Conservation (phyloP, 2,797 vertebrate genomes). For the Poeciliopsis paucimaculata region DNA sequence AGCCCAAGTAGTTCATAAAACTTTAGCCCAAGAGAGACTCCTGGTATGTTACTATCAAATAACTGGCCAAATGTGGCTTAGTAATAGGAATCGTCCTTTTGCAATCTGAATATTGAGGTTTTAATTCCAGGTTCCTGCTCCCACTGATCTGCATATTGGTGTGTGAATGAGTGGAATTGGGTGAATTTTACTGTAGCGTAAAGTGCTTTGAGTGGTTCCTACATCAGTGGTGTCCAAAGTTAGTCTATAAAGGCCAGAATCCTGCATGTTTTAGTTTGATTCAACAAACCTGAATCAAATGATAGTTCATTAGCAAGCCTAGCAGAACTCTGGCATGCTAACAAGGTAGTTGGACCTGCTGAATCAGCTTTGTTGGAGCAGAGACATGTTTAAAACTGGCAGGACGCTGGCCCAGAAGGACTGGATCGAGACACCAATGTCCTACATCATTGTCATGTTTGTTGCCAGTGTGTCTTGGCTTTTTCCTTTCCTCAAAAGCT, state of each 20-base stretch:
- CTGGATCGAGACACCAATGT: neutral
- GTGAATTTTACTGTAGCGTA: neutral
- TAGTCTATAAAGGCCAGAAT: neutral
- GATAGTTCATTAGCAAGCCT: neutral
- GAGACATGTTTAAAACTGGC: neutral
- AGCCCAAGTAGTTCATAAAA: neutral
- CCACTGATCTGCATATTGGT: neutral
- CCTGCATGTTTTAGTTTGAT: neutral
- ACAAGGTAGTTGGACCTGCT: neutral
- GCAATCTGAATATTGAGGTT: neutral
- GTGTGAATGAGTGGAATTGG: neutral
- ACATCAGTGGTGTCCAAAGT: neutral
- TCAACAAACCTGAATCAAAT: neutral
- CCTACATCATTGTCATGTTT: neutral
- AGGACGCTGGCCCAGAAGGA: neutral
- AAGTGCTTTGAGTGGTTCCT: neutral
- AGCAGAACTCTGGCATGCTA: neutral
- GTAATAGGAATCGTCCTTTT: neutral
- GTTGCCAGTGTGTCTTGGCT: neutral
- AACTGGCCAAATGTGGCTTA: no score
- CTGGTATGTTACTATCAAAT: neutral
- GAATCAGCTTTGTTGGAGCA: neutral
- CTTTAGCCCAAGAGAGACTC: neutral
- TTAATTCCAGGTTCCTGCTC: neutral
- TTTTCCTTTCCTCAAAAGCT: neutral